Base-by-base conservation (phyloP, 2,797 vertebrate species). In the Syndactyla subalaris region DNA sequence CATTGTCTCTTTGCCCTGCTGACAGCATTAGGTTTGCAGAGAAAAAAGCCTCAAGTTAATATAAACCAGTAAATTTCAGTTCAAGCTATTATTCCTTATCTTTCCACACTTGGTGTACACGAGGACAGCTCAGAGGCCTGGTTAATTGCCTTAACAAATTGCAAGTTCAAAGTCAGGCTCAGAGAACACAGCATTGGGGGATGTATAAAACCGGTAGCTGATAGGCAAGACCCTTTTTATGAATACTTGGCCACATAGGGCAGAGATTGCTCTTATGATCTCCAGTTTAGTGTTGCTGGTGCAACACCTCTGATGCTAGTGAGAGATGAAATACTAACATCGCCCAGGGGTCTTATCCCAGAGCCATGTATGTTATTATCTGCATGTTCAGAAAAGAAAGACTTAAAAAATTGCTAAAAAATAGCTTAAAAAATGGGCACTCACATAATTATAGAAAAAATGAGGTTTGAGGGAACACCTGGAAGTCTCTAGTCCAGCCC, bases 61-160 rank as follows among this genome's bases (percentile, higher is more conserved):
- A 51, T 10, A 89, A 87, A 80, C 75, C 41, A 30, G 62, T 61
- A 88, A 79, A 85, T 94, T 92, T 61, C 29, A 91, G 87, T 85
- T 76, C 54, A 71, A 75, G 21, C 30, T 41, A 10, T 70, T 41
- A 36, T 93, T 26, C n/a, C 80, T 89, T 92, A 78, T 61, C 39
- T 72, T 70, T 74, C 32, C 20, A 77, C 39, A n/a, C 45, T 58
- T 70, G 45, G 23, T 0, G 0, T 59, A 15, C 39, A 63, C 30
- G 2, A 58, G 54, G 74, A 71, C 49, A 72, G 12, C 65, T 63
- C 62, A 58, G 55, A 61, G 82, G 34, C 41, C 58, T 81, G 36
- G 32, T 83, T 90, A 87, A 81, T 71, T 93, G 78, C 41, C 8
- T 15, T 71, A 71, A 73, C 30, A 72, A 85, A 92, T 4, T 66